Conservation (phyloP, 2,113 vertebrate species). For the Oryzias woworae region DNA sequence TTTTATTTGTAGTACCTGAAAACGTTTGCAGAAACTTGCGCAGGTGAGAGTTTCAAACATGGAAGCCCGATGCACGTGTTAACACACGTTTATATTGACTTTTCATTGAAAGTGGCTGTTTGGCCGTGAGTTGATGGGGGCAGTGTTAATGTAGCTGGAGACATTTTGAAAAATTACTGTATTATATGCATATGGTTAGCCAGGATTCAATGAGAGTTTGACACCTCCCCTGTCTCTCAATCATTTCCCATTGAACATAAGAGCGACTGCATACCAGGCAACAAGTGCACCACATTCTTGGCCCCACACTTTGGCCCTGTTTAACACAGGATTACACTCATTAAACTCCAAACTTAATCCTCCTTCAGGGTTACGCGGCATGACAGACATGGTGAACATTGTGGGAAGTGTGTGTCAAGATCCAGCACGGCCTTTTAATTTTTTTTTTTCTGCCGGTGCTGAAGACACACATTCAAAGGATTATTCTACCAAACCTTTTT, state of each 20-base stretch:
- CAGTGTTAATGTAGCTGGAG: too few relatives aligned
- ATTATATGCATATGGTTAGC: conserved; percentile 39
- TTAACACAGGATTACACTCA: conserved; percentile 82
- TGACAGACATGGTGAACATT: conserved; percentile 82
- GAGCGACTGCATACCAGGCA: conserved; percentile 73
- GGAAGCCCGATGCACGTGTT: too few relatives aligned
- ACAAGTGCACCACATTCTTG: conserved; percentile 71
- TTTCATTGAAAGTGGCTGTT: too few relatives aligned
- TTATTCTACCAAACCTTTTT: conserved; percentile 42
- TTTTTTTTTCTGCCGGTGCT: conserved; percentile 39
- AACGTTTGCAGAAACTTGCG: too few relatives aligned
- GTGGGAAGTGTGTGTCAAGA: conserved; percentile 79
- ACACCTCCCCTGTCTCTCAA: conserved; percentile 52
- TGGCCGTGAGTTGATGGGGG: too few relatives aligned
- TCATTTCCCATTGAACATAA: conserved; percentile 61
- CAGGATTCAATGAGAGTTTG: conserved; percentile 62
- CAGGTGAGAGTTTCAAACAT: too few relatives aligned
- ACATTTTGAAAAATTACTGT: conserved; percentile 13
- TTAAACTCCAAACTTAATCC: conserved; percentile 82
- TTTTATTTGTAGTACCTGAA: too few relatives aligned
- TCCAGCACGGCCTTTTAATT: conserved; percentile 48
- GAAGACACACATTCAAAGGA: conserved; percentile 74
- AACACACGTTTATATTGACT: too few relatives aligned
- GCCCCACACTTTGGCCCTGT: conserved; percentile 77
- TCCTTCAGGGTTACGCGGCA: conserved; percentile 76